These are phyloP conservation scores for Falco punctatus DNA, from an alignment of 2,113 vertebrate species.

Conservation along the genomic window DNA sequence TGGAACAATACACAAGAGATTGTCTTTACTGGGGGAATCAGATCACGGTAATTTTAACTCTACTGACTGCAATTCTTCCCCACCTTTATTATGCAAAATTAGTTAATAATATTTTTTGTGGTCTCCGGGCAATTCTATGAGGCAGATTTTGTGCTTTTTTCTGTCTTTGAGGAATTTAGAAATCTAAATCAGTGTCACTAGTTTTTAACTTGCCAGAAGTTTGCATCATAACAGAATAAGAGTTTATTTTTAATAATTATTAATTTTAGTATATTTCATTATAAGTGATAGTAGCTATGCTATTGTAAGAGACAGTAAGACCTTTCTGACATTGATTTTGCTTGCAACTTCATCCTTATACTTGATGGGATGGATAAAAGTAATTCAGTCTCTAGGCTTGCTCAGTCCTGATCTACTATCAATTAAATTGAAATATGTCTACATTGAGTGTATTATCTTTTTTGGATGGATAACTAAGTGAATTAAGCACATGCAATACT, in stretches of 20 bases:
- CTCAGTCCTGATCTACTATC: constrained; percentile 74
- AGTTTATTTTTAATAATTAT: constrained; percentile 40
- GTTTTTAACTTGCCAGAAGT: neutral
- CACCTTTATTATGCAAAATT: neutral
- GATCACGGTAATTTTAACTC: neutral
- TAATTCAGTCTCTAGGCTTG: constrained; percentile 69
- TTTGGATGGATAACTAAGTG: constrained; percentile 68
- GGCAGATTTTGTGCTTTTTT: neutral
- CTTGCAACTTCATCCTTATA: constrained; percentile 67
- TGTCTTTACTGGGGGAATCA: neutral
- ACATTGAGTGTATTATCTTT: constrained; percentile 72
- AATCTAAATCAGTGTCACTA: neutral
- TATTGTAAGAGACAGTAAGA: constrained; percentile 48
- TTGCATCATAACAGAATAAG: neutral
- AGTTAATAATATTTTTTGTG: neutral
- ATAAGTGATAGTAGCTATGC: neutral
- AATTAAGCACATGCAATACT: constrained; percentile 70
- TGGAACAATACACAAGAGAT: neutral
- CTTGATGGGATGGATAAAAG: constrained; percentile 67
- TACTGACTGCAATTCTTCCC: neutral
- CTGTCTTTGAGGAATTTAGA: constrained; percentile 33
- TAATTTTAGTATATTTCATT: constrained; percentile 40
- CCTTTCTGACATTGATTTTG: constrained; percentile 71
- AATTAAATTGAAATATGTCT: constrained; percentile 75
- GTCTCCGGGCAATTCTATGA: neutral